Percentiles rank a stretch among this genome's conserved stretches.
phyloP scores from a whole-genome alignment of 2,888 invertebrate species.

The Xestia rhomboidea region DNA sequence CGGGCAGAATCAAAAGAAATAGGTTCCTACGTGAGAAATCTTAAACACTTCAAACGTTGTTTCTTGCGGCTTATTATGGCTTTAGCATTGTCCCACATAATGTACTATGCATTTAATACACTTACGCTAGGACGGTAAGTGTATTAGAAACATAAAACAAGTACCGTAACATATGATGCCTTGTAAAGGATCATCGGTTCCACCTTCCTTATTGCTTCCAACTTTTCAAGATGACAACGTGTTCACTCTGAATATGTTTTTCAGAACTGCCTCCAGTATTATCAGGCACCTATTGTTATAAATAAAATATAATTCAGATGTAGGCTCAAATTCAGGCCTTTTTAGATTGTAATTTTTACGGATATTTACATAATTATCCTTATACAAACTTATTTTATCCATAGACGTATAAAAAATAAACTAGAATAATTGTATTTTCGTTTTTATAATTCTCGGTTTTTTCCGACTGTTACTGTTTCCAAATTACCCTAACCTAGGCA shows the following conservation, averaged over 20 bases:
- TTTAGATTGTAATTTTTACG: background rate
- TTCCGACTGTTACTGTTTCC: background rate
- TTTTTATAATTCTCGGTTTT: background rate
- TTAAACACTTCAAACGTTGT: background rate
- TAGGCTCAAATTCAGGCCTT: background rate
- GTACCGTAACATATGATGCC: constrained; percentile 45
- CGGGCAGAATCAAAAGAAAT: constrained; percentile 2
- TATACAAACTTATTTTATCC: background rate
- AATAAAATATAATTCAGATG: background rate
- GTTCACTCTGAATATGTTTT: background rate
- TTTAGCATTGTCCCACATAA: constrained; percentile 27
- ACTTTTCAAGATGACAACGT: constrained; percentile 22
- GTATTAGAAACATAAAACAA: constrained; percentile 57
- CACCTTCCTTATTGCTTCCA: constrained; percentile 34
- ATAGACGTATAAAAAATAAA: background rate
- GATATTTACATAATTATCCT: background rate
- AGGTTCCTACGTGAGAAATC: background rate
- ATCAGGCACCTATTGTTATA: background rate
- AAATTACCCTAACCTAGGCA: background rate
- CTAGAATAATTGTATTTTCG: background rate
- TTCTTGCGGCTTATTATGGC: background rate
- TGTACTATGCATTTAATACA: constrained; percentile 55
- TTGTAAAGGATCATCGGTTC: constrained; percentile 25
- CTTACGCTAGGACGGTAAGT: constrained; percentile 44
- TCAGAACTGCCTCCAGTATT: background rate